Conservation (phyloP, 2,113 vertebrate species). For the Rafetus swinhoei region DNA sequence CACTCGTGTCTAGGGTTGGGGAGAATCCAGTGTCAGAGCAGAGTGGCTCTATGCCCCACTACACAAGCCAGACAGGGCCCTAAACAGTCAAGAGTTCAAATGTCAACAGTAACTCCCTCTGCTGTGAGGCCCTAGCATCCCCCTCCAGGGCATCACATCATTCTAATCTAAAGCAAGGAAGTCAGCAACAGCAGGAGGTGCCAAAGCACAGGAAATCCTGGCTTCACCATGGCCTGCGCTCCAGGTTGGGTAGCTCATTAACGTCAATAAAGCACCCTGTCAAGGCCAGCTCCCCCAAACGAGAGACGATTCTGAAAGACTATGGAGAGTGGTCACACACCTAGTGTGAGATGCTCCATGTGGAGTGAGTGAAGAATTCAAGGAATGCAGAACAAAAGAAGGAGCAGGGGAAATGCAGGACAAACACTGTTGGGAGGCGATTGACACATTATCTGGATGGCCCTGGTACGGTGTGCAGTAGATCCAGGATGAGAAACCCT, state of each 20-base stretch:
- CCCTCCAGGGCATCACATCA: background rate
- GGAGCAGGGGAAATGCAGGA: background rate
- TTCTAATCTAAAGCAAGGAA: background rate
- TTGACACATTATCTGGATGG: background rate
- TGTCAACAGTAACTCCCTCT: background rate
- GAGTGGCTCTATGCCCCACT: background rate
- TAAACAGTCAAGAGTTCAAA: background rate
- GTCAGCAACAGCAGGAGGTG: background rate
- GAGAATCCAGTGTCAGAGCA: background rate
- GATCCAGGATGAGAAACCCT: background rate
- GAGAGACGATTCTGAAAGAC: background rate
- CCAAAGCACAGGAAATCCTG: background rate
- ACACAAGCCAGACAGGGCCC: background rate
- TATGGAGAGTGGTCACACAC: accelerated
- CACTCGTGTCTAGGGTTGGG: background rate
- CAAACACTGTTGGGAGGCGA: background rate
- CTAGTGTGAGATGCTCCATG: background rate
- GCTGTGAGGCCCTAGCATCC: background rate
- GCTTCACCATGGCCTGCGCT: background rate
- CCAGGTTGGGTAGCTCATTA: background rate
- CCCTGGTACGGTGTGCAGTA: accelerated
- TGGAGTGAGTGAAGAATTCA: background rate
- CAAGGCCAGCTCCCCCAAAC: background rate
- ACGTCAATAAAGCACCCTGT: background rate
- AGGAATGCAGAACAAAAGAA: background rate